Evolutionary conservation across 2,888 invertebrate genomes (phyloP), one percentile per base, ranked within the genome.

Genomic region (Parochlus steinenii): DNA sequence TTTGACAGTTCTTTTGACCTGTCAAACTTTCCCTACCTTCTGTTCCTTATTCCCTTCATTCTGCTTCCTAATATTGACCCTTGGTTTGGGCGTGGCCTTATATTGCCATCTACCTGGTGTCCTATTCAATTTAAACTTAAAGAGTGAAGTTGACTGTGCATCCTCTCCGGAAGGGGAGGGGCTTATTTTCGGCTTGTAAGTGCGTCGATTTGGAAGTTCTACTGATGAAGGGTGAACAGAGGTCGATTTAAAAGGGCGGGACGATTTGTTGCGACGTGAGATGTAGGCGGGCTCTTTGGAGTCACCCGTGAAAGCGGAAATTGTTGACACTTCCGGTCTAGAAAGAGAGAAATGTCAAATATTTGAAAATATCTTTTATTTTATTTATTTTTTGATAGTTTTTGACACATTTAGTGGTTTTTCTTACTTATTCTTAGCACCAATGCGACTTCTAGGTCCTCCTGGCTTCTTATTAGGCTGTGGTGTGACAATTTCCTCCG

Each of bases 41-140:
- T 41, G 63, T 62, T 48, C 58, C 16, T 62, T 62, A 39, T 69
- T 68, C 38, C 68, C 69, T 37, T 65, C 65, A 42, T 63, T 64
- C 46, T 70, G 68, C 51, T 81, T 79, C 34, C 81, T 65, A 44
- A 86, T 85, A 32, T 73, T 73, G 6, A 87, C 75, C 53, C 83
- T 70, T 4, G 87, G 86, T 54, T 85, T 87, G 1, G 85, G 76
- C 16, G 85, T 80, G 7, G 86, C 83, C 60, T 85, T 86, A 56
- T 86, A 87, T 47, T 85, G 82, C 87, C 87, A 87, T 45, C 87
- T 72, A 34, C 86, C 85, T 31, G 78, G 81, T 10, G 82, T 67
- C 29, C 85, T 67, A 49, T 82, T 80, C 27, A 86, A 59, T 54
- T 85, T 86, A 47, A 83, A 76, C 58, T 82, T 81, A 51, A 79